A percentile compares a stretch with the other conserved stretches of the same genome.
phyloP scores from a whole-genome alignment of 2,113 vertebrate genomes.

The Platanista minor region DNA sequence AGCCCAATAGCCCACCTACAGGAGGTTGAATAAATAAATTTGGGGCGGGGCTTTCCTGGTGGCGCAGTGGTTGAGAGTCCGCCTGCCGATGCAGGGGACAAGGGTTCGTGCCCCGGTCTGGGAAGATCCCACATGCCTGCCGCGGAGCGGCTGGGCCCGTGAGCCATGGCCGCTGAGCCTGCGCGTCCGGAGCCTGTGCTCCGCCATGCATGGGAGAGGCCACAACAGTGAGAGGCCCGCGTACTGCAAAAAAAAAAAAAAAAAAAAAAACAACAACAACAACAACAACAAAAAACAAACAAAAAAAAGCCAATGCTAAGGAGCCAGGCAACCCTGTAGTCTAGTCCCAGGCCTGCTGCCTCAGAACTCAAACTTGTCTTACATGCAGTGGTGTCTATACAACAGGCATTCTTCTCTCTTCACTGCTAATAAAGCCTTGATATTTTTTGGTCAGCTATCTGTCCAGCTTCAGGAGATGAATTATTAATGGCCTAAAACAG shows the following conservation, averaged over 20 bases:
- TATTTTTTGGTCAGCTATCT: background rate
- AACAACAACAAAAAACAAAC: too few relatives aligned
- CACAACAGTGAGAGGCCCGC: too few relatives aligned
- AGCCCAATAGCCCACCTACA: background rate
- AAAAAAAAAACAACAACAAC: background rate
- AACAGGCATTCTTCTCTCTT: background rate
- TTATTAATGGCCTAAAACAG: background rate
- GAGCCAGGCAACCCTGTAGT: background rate
- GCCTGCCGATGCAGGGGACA: too few relatives aligned
- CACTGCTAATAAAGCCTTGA: background rate
- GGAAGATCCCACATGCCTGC: too few relatives aligned
- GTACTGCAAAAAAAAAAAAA: too few relatives aligned
- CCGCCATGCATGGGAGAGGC: too few relatives aligned
- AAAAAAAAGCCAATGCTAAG: background rate
- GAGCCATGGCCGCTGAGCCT: too few relatives aligned
- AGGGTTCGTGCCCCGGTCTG: too few relatives aligned
- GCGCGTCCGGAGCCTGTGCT: too few relatives aligned
- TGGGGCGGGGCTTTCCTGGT: background rate
- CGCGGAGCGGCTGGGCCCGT: too few relatives aligned
- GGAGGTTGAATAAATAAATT: background rate
- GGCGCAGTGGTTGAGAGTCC: too few relatives aligned
- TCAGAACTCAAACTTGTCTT: background rate
- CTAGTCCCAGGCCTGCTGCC: background rate
- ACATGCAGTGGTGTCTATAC: rapidly evolving
- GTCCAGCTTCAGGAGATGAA: background rate